These are phyloP conservation scores for Hirtodrosophila alboralis DNA, from an alignment of 2,888 invertebrate genomes.

Conservation along the genomic window DNA sequence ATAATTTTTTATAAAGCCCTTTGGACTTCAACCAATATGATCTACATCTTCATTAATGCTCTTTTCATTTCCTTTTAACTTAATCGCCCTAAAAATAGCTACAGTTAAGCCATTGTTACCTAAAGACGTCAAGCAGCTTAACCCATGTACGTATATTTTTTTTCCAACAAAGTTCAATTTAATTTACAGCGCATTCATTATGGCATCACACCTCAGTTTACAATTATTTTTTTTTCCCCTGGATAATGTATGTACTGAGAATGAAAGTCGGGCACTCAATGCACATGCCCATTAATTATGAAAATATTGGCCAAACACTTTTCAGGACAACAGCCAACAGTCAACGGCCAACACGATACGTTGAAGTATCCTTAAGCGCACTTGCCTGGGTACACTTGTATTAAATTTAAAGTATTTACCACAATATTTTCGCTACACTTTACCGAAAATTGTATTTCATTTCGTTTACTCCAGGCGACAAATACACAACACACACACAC, in stretches of 20 bases:
- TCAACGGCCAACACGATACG: constrained; percentile 20
- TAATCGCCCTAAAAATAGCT: constrained; percentile 12
- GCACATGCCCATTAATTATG: constrained; percentile 72
- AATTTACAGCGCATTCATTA: constrained; percentile 30
- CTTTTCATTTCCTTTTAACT: constrained; percentile 1
- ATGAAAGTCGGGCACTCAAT: constrained; percentile 44
- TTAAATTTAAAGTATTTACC: constrained; percentile 76
- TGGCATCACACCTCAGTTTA: constrained; percentile 40
- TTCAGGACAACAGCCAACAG: constrained; percentile 26
- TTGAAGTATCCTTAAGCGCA: constrained; percentile 38
- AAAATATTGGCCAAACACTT: constrained; percentile 78
- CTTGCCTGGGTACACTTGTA: constrained; percentile 55
- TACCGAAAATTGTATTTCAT: constrained; percentile 64
- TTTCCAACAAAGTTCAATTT: constrained; percentile 13
- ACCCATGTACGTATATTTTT: not conserved
- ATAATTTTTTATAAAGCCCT: too few species aligned
- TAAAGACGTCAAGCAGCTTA: not conserved
- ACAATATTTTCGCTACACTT: constrained; percentile 75
- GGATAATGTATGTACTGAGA: constrained; percentile 18
- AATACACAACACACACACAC: constrained; percentile 13
- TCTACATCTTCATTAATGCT: not conserved
- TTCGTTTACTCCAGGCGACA: constrained; percentile 37
- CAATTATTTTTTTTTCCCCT: constrained; percentile 60
- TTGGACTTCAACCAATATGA: not conserved
- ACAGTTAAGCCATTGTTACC: not conserved